phyloP scores from a whole-genome alignment of 2,113 vertebrate species.

The Cairina moschata region DNA sequence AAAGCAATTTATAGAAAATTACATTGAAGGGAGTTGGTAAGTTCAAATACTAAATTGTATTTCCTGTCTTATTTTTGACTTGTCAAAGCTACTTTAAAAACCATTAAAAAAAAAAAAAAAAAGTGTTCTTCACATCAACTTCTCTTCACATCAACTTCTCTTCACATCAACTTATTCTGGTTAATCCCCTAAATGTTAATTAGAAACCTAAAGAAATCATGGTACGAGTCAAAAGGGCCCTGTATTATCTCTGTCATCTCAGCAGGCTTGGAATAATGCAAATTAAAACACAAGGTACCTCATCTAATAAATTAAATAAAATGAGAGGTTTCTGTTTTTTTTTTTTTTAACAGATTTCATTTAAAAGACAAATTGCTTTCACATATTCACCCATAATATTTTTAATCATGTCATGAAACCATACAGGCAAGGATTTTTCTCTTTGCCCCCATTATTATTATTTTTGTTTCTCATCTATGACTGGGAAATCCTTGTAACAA shows the following conservation, averaged over 20 bases:
- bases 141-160: too few relatives aligned
- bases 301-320: background rate
- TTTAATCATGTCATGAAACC: background rate
- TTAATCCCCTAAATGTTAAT: background rate
- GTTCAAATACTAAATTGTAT: background rate
- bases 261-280: background rate
- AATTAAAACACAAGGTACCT: background rate
- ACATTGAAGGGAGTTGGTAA: background rate
- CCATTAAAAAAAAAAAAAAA: background rate
- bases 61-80: background rate
- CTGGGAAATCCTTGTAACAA: conserved; percentile 33
- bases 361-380: background rate
- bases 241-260: background rate
- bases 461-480: background rate
- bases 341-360: background rate
- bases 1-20: background rate
- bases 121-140: too few relatives aligned
- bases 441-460: background rate
- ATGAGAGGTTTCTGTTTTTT: background rate
- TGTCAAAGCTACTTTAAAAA: background rate
- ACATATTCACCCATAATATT: background rate
- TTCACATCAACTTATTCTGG: background rate
- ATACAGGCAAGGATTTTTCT: background rate
- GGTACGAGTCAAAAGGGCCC: background rate
- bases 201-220: background rate